These are phyloP conservation scores for Perca flavescens DNA, from an alignment of 2,113 vertebrate species.

Conservation along the genomic window DNA sequence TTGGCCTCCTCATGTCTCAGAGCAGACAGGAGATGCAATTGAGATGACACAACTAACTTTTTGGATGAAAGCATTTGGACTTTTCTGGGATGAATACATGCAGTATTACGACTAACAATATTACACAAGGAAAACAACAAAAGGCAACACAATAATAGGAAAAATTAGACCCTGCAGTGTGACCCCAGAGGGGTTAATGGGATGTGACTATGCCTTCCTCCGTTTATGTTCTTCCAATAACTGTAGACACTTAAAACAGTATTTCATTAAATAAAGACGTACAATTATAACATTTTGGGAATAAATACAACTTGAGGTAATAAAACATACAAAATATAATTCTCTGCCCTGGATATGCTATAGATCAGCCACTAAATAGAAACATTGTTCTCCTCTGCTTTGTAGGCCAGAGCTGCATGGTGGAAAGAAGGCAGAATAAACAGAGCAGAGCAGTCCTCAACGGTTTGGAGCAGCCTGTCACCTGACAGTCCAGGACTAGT, in stretches of 20 bases:
- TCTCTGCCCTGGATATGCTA: neutral
- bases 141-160: no score
- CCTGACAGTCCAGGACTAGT: constrained; percentile 38
- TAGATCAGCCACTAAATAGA: neutral
- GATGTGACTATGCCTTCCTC: neutral
- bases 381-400: neutral
- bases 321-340: neutral
- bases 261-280: neutral
- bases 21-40: no score
- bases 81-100: no score
- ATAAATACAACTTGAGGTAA: neutral
- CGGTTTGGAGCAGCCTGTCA: constrained; percentile 39
- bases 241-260: neutral
- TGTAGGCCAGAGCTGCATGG: neutral
- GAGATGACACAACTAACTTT: no score
- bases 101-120: no score
- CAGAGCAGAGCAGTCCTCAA: constrained; percentile 21
- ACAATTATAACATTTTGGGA: neutral
- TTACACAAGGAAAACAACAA: no score
- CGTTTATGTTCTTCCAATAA: neutral
- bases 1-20: no score
- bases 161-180: no score
- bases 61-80: no score
- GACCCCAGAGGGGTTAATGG: no score
- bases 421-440: constrained; percentile 15